Evolutionary conservation across 1,140 invertebrate species (phyloP), one percentile per base, ranked within the genome.

Genomic region (Delia radicum): DNA sequence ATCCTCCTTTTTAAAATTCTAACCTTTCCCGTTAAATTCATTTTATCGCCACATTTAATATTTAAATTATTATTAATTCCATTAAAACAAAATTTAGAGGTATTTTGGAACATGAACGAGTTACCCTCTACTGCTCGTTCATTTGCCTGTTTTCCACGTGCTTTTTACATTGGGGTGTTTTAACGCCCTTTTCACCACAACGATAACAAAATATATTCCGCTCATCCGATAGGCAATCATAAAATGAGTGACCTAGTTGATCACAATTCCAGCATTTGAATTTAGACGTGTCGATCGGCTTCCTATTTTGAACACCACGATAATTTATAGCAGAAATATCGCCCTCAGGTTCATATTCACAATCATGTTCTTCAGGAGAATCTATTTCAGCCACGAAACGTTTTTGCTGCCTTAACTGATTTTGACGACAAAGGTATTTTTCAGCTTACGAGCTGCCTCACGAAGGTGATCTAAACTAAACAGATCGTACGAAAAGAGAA

Each of bases 211-310:
- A 73, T n/a, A 73, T 4, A 15, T 18, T 73, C 6, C 71, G 31
- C 21, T 8, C 24, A 13, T 73, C 37, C 21, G 37, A 73, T 26
- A 37, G 71, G 33, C 71, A 73, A 15, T 73, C 71, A 37, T 73
- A 73, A 24, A 42, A 73, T 3, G 71, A 42, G 27, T 73, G 71
- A 73, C 71, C 71, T 8, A 46, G 26, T 15, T 73, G 71, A 24
- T 73, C 71, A 48, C 71, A 73, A 26, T 73, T 73, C 71, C 71
- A 73, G n/a, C 71, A 73, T 27, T 73, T 73, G 27, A 46, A 73
- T 6, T 42, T 37, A 3, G 15, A 21, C 5, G 71, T 73, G 12
- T 73, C 71, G 7, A 73, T 28, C 3, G n/a, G 15, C 33, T 71
- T 71, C 7, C 21, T 62, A 12, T 42, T 13, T 42, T 8, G 37